phyloP scores from a whole-genome alignment of 2,113 vertebrate genomes.

The Smithornis capensis region DNA sequence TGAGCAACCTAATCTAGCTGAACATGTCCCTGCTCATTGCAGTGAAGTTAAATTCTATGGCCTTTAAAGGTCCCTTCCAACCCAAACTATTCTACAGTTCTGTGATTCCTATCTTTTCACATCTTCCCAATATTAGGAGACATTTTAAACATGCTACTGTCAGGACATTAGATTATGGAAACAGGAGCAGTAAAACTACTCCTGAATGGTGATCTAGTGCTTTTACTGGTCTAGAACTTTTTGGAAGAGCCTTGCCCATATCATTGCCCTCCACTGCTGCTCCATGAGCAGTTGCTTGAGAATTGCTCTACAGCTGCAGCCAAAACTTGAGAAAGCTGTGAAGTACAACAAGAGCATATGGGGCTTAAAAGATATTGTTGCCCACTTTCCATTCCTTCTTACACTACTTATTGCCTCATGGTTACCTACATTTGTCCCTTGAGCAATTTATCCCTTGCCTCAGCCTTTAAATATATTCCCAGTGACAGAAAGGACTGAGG shows the following conservation, averaged over 20 bases:
- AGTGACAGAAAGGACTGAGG: not conserved
- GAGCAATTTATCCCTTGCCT: not conserved
- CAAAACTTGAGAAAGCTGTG: not conserved
- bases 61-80: not conserved
- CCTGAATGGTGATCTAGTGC: not conserved
- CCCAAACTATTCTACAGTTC: not conserved
- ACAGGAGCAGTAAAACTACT: not conserved
- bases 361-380: not conserved
- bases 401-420: not conserved
- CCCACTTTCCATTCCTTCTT: not conserved
- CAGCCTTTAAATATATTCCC: not conserved
- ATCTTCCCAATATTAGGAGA: not conserved
- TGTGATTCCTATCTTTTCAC: not conserved
- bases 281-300: not conserved
- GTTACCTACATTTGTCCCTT: not conserved
- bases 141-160: not conserved
- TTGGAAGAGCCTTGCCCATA: not conserved
- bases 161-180: not conserved
- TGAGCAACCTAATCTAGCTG: not conserved
- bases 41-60: not conserved
- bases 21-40: not conserved
- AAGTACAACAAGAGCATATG: not conserved
- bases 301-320: not conserved
- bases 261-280: not conserved
- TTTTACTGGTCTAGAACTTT: not conserved